Conservation (phyloP, 2,797 vertebrate genomes). For the Adrianichthys oophorus region DNA sequence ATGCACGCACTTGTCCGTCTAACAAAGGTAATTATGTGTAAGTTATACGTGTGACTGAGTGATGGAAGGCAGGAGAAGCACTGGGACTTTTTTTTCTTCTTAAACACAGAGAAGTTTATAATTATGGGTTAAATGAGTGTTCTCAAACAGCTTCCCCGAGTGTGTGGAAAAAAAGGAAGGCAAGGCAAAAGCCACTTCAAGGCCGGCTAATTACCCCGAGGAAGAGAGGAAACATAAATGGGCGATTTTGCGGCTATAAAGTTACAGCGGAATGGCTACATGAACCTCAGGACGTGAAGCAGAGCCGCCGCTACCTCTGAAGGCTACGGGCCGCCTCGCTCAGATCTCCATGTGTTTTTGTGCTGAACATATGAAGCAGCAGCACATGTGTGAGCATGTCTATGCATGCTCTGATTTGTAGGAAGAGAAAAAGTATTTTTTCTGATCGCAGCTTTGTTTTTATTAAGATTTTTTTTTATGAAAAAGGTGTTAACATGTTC, state of each 20-base stretch:
- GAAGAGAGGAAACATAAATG: slow-evolving; percentile 76
- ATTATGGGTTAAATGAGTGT: slow-evolving; percentile 76
- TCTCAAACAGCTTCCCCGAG: slow-evolving; percentile 69
- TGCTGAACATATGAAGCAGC: slow-evolving; percentile 8
- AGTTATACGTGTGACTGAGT: slow-evolving; percentile 38
- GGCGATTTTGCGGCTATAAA: slow-evolving; percentile 68
- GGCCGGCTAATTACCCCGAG: slow-evolving; percentile 74
- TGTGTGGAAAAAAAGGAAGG: slow-evolving; percentile 71
- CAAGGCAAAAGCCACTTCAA: slow-evolving; percentile 79
- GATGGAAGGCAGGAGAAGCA: slow-evolving; percentile 4
- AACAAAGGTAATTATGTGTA: slow-evolving; percentile 64
- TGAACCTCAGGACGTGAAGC: slow-evolving; percentile 67
- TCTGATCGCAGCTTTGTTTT: background rate
- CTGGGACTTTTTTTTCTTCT: slow-evolving; percentile 37
- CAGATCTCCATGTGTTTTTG: slow-evolving; percentile 44
- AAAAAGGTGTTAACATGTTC: no score
- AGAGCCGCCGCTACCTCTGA: slow-evolving; percentile 58
- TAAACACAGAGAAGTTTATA: slow-evolving; percentile 74
- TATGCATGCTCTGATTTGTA: background rate
- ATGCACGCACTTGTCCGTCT: slow-evolving; percentile 45
- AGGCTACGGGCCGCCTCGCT: slow-evolving; percentile 25
- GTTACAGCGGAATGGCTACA: slow-evolving; percentile 65
- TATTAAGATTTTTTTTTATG: no score
- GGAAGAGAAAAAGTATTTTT: no score
- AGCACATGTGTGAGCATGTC: slow-evolving; percentile 1